These are phyloP conservation scores for Aldrovandia affinis DNA, from an alignment of 2,797 vertebrate species.

Conservation along the genomic window DNA sequence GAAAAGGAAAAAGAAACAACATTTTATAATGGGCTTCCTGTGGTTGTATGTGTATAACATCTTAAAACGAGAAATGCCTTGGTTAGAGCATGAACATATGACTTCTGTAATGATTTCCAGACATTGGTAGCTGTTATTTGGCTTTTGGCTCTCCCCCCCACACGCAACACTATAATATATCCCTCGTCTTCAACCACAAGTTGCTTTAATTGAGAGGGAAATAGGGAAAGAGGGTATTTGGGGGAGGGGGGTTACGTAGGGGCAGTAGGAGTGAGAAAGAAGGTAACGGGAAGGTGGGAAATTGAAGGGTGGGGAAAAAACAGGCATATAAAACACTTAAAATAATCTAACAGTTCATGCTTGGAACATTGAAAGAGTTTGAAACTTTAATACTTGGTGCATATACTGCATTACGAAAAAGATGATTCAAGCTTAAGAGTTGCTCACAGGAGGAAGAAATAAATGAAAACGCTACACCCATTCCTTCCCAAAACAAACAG, in stretches of 20 bases:
- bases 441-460: no score
- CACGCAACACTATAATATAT: slow-evolving; percentile 6
- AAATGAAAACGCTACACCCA: no score
- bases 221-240: no score
- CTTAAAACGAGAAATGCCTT: slow-evolving; percentile 39
- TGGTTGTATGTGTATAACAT: slow-evolving; percentile 35
- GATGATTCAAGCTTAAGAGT: background rate
- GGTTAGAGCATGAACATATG: slow-evolving; percentile 41
- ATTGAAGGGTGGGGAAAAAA: no score
- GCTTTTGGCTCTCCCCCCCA: background rate
- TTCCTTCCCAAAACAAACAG: no score
- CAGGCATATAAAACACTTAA: no score
- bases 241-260: no score
- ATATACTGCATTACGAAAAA: background rate
- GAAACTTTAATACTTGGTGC: no score
- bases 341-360: no score
- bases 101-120: slow-evolving; percentile 22
- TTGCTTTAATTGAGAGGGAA: background rate
- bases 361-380: no score
- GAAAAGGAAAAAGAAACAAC: background rate
- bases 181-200: background rate
- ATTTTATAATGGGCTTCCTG: slow-evolving; percentile 53
- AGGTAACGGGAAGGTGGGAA: no score
- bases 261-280: background rate
- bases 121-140: slow-evolving; percentile 27